Base-by-base conservation (phyloP, 1,140 invertebrate genomes). In the Magallana gigas region DNA sequence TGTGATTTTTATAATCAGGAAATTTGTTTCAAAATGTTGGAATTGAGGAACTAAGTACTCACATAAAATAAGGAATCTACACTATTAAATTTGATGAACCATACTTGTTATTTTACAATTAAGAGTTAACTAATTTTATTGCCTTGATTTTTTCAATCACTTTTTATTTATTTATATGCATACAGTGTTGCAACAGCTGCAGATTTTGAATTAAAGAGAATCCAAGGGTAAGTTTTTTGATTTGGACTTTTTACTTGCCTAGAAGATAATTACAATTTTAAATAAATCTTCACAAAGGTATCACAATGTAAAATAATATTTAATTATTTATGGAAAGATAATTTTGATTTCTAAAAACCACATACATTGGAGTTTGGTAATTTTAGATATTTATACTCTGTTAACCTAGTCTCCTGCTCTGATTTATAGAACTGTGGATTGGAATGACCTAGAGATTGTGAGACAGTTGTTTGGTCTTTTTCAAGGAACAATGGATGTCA, bases 381-480 rank as follows among this genome's bases (percentile, higher is more conserved):
- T 76, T 76, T 18, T 1, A 18, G 18, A 64, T 64, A 16, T 64
- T 64, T 14, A 14, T 48, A 48, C 36, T 48, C 36, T 48, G 36
- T 48, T 0, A 48, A 48, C 36, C 1, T 29, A 14, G 48, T 11
- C 9, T 1, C 16, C 81, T 29, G 12, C 11, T 9, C 14, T 81
- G 62, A 62, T 85, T 95, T 95, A 87, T 91, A 97, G 97, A 90
- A 96, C 96, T 87, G 95, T 98, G 80, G 97, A 98, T 92, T 98
- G 97, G 96, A 96, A 96, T 68, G 96, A 96, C 84, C 95, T 96
- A 29, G 94, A 95, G 7, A 95, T 98, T 58, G 96, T 97, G 2
- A 95, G 96, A 23, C 96, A 97, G 11, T 94, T 98, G 14, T 98
- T 97, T 94, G 95, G 95, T 0, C 94, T 98, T 18, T 98, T 97